These are phyloP conservation scores for Pogoniulus pusillus DNA, from an alignment of 2,797 vertebrate species.

Conservation along the genomic window DNA sequence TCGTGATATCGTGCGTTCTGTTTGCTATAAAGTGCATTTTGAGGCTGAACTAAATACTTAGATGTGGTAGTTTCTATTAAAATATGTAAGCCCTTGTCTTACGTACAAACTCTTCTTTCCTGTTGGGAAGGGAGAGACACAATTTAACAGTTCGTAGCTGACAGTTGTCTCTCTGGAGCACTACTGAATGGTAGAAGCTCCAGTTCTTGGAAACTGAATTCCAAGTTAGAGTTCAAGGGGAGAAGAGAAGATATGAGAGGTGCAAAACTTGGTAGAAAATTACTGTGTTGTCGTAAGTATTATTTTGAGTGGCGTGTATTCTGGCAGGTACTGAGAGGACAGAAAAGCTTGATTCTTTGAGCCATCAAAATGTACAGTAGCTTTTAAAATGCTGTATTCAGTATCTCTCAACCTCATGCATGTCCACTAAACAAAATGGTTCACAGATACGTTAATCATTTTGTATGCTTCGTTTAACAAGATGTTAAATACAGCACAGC, in stretches of 20 bases:
- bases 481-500: constrained; percentile 9
- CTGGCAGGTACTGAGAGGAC: background rate
- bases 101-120: background rate
- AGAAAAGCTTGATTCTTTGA: background rate
- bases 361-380: constrained; percentile 52
- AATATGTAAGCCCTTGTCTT: background rate
- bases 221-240: background rate
- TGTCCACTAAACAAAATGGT: constrained; percentile 38
- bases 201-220: background rate
- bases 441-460: constrained; percentile 13
- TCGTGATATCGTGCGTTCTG: constrained; percentile 1
- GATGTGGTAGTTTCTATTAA: background rate
- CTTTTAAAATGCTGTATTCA: background rate
- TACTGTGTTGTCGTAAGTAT: background rate
- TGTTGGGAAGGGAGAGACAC: background rate
- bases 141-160: background rate
- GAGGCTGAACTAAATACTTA: background rate
- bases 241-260: background rate
- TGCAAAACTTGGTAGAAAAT: background rate
- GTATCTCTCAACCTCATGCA: constrained; percentile 17
- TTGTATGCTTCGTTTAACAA: background rate
- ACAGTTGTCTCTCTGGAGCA: background rate
- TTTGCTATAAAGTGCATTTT: constrained; percentile 42
- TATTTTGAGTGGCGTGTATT: background rate
- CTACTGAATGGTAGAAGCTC: background rate